Conservation (phyloP, 2,797 vertebrate species). For the Enteromius mattozi region DNA sequence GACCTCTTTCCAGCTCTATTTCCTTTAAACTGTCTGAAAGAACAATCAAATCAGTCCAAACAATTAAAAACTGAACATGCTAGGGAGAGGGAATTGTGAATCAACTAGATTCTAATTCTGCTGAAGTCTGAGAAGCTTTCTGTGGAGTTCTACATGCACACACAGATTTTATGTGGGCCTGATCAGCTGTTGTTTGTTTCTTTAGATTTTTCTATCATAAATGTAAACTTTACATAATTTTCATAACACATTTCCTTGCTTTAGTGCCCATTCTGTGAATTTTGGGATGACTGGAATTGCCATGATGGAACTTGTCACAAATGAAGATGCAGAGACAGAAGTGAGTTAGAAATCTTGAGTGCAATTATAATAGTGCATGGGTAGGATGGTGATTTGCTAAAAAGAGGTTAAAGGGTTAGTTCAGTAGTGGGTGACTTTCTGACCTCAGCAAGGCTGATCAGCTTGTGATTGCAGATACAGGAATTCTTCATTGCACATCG, state of each 20-base stretch:
- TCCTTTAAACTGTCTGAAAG: neutral
- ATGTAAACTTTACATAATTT: neutral
- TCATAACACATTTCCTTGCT: neutral
- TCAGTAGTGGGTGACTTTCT: too few species aligned
- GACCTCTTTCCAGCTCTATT: neutral
- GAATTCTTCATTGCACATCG: neutral
- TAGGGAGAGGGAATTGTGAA: neutral
- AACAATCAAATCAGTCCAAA: neutral
- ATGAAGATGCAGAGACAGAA: neutral
- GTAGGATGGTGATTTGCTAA: too few species aligned
- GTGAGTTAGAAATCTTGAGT: neutral
- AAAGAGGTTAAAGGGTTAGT: too few species aligned
- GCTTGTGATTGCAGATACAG: too few species aligned
- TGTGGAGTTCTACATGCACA: neutral
- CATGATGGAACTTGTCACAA: neutral
- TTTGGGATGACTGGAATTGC: neutral
- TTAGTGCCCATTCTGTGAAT: neutral
- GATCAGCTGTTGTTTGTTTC: constrained; percentile 18
- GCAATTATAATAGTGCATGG: neutral
- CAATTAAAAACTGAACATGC: neutral
- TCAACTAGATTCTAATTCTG: neutral
- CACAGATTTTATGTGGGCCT: constrained; percentile 14
- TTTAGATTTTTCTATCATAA: neutral
- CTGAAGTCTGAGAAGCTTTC: neutral
- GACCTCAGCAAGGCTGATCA: too few species aligned